Evolutionary conservation across 1,140 invertebrate species (phyloP), one percentile per base, ranked within the genome.

Genomic region (Sinella curviseta): DNA sequence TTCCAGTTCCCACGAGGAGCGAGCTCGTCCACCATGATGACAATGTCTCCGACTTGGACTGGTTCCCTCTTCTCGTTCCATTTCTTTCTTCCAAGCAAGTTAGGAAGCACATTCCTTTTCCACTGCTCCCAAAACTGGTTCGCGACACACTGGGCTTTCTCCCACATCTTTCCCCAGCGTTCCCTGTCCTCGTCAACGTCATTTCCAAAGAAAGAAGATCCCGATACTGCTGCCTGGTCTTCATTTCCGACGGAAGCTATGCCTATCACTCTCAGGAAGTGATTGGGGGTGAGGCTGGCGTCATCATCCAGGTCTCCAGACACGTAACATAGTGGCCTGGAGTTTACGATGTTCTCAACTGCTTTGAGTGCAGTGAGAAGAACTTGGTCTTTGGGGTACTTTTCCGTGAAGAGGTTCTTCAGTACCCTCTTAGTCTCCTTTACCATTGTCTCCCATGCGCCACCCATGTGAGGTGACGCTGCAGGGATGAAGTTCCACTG

Each of bases 261-360:
- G 8, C 65, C 65, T 31, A 31, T 30, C 4, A 14, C 65, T 28
- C 75, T 4, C 1, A 84, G 57, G 74, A 85, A 85, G 78, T 85
- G 80, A 48, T 83, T 83, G 8, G 84, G 81, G 0, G 84, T 84
- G 3, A 85, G 75, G 20, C 78, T 67, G 33, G 35, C 48, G 33
- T 65, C 65, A 54, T 85, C 84, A 26, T 74, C 17, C 12, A 75
- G 36, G 76, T 85, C 78, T 8, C 26, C 54, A 3, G 74, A 78
- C 20, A 82, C 34, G 60, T 83, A 80, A 0, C 80, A 84, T 14
- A 85, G 34, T 35, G 84, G 84, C 2, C 84, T 74, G 0, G 65
- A 80, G 76, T 86, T 85, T 1, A 85, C 76, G 0, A 84, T 74
- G 12, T 76, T 39, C 77, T 85, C 84, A 8, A 79, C 82, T 36